These are phyloP conservation scores for Vesta saturnalis DNA, from an alignment of 2,888 invertebrate species.

Conservation along the genomic window DNA sequence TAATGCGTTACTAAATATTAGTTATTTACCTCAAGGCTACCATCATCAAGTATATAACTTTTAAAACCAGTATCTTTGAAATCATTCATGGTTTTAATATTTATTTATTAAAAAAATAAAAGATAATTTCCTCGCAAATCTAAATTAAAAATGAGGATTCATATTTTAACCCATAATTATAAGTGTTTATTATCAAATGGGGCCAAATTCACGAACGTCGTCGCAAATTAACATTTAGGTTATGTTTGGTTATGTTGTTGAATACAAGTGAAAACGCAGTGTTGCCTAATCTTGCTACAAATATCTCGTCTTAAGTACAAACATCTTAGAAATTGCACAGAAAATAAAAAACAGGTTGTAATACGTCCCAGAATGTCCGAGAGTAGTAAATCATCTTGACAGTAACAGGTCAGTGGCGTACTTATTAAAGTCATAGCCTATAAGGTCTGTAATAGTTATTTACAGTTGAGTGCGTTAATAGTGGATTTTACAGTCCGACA, in stretches of 20 bases:
- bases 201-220: not conserved
- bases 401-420: no score
- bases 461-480: no score
- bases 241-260: slow-evolving; percentile 5
- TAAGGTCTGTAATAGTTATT: no score
- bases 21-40: slow-evolving; percentile 58
- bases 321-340: no score
- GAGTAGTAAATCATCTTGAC: no score
- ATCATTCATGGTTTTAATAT: slow-evolving; percentile 50
- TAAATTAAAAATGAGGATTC: not conserved
- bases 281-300: no score
- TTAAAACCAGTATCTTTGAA: slow-evolving; percentile 57
- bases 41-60: slow-evolving; percentile 58
- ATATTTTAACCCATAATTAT: slow-evolving; percentile 16
- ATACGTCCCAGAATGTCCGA: no score
- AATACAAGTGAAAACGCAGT: no score
- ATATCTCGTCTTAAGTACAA: no score
- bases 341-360: no score
- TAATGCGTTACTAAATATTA: slow-evolving; percentile 4
- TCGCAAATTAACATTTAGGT: not conserved
- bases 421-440: no score
- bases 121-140: not conserved
- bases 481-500: no score
- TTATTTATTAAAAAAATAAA: slow-evolving; percentile 8
- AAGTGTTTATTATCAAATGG: not conserved